Evolutionary conservation across 2,113 vertebrate genomes (phyloP).

Genomic region (Anolis carolinensis): DNA sequence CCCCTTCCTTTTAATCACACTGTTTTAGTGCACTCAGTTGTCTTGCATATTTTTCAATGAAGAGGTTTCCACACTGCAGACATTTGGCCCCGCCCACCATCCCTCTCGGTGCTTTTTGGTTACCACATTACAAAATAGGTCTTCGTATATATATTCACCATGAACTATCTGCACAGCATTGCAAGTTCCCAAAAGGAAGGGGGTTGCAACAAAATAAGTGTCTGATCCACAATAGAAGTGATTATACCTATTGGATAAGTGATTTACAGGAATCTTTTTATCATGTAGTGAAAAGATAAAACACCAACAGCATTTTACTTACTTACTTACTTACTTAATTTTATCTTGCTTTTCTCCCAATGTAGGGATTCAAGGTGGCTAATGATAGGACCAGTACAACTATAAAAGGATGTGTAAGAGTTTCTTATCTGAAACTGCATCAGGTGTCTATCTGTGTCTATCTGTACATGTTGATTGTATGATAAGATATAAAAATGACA

Average conservation of each 20-base stretch:
- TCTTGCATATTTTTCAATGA: no score
- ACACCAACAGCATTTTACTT: neutral
- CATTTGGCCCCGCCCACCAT: no score
- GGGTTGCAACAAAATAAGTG: neutral
- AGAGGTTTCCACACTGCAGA: no score
- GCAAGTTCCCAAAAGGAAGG: neutral
- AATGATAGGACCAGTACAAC: neutral
- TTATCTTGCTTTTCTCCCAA: no score
- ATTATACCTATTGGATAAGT: neutral
- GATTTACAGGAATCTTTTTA: neutral
- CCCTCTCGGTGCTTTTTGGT: no score
- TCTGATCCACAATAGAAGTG: neutral
- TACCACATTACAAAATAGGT: neutral
- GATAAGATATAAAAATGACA: constrained; percentile 14
- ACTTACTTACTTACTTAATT: no score
- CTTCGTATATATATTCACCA: neutral
- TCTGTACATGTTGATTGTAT: neutral
- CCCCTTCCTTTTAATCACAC: no score
- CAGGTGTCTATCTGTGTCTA: neutral
- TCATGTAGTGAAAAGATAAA: neutral
- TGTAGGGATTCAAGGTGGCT: no score
- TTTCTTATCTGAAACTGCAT: neutral
- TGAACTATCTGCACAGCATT: neutral
- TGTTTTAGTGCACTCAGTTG: no score
- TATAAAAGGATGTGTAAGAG: neutral